Evolutionary conservation across 1,140 invertebrate genomes (phyloP).

Genomic region (Oncopeltus fasciatus): DNA sequence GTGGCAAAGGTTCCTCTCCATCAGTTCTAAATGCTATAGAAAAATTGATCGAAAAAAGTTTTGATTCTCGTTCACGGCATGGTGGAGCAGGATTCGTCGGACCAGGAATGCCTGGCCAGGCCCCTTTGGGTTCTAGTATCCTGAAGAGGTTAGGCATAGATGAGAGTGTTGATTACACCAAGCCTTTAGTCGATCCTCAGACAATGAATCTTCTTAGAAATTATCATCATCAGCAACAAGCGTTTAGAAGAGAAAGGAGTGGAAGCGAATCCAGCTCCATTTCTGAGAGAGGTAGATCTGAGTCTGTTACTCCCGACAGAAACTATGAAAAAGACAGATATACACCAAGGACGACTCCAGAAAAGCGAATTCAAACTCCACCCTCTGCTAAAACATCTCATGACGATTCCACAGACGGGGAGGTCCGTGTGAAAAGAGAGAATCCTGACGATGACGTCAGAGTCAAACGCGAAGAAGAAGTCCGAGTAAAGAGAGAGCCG

Average conservation of each 20-base stretch:
- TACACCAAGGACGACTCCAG: slow-evolving; percentile 56
- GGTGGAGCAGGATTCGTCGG: slow-evolving; percentile 38
- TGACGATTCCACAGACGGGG: slow-evolving; percentile 25
- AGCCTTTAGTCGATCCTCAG: slow-evolving; percentile 72
- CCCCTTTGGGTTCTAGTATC: slow-evolving; percentile 74
- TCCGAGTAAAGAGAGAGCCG: slow-evolving; percentile 40
- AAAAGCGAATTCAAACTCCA: slow-evolving; percentile 41
- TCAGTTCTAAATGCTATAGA: slow-evolving; percentile 91
- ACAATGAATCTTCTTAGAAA: slow-evolving; percentile 65
- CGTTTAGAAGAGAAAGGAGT: slow-evolving; percentile 55
- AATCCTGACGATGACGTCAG: slow-evolving; percentile 34
- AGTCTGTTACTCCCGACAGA: slow-evolving; percentile 59
- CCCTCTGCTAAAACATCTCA: slow-evolving; percentile 30
- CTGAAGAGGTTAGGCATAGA: slow-evolving; percentile 85
- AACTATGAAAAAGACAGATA: slow-evolving; percentile 44
- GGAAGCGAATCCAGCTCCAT: slow-evolving; percentile 75
- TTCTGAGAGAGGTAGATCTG: slow-evolving; percentile 58
- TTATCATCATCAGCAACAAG: slow-evolving; percentile 47
- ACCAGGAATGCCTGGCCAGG: slow-evolving; percentile 42
- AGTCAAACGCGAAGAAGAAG: slow-evolving; percentile 24
- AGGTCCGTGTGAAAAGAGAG: slow-evolving; percentile 39
- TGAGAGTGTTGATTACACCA: slow-evolving; percentile 81
- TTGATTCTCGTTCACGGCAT: slow-evolving; percentile 70
- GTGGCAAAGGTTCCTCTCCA: slow-evolving; percentile 45
- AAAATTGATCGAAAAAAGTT: slow-evolving; percentile 92